Conservation (phyloP, 2,888 invertebrate genomes). For the Agriopis leucophaearia region DNA sequence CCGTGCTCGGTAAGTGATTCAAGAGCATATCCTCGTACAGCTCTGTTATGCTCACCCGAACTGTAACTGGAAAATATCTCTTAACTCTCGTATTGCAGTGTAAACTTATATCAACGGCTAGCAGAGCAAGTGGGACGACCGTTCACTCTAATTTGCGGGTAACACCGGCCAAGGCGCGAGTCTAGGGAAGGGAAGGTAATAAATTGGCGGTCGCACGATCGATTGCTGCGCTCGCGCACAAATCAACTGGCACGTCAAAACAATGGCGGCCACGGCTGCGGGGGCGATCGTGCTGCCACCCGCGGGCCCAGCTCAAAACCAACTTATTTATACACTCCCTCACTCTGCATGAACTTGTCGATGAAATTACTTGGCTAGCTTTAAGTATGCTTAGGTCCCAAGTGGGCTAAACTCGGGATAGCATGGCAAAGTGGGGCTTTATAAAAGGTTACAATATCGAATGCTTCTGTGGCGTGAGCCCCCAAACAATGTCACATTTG, state of each 20-base stretch:
- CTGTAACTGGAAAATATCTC: constrained; percentile 41
- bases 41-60: constrained; percentile 40
- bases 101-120: constrained; percentile 55
- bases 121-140: constrained; percentile 66
- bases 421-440: too few relatives aligned
- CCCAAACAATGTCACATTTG: too few relatives aligned
- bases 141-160: constrained; percentile 71
- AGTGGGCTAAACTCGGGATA: too few relatives aligned
- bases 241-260: constrained; percentile 80
- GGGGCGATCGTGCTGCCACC: constrained; percentile 76
- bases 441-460: too few relatives aligned
- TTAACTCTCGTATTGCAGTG: constrained; percentile 42
- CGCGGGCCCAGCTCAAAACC: constrained; percentile 68
- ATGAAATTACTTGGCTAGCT: constrained; percentile 45
- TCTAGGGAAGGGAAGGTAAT: constrained; percentile 75
- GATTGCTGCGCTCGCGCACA: constrained; percentile 77
- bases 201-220: constrained; percentile 73
- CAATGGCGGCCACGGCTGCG: constrained; percentile 75
- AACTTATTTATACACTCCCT: constrained; percentile 45
- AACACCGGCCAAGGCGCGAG: constrained; percentile 60
- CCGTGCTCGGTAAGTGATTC: constrained; percentile 24
- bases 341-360: constrained; percentile 33
- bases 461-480: too few relatives aligned
- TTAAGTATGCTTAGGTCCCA: neutral
- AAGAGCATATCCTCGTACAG: constrained; percentile 34